Conservation (phyloP, 2,797 vertebrate species). For the Triplophysa bombifrons region DNA sequence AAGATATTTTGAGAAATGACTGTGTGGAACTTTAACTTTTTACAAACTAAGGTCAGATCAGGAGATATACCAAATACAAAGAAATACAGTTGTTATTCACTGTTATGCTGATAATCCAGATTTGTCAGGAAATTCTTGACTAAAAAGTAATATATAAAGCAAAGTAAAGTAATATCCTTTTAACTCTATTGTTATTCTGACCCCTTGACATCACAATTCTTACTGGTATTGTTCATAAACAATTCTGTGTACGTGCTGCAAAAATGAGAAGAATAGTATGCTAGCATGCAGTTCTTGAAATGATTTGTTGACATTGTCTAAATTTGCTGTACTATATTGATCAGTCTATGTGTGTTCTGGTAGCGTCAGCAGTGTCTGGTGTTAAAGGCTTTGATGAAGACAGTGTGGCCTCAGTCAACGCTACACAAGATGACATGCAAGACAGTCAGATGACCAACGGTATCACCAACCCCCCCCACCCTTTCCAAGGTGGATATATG, state of each 20-base stretch:
- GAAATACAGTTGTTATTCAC: no score
- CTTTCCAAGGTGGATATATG: slow-evolving; percentile 92
- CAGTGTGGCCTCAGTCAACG: slow-evolving; percentile 92
- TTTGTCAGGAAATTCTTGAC: no score
- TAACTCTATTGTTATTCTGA: no score
- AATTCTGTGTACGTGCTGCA: neutral
- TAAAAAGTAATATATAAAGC: no score
- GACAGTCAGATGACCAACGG: slow-evolving; percentile 90
- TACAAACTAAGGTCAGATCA: no score
- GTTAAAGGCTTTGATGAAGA: slow-evolving; percentile 96
- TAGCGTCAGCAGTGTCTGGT: slow-evolving; percentile 80
- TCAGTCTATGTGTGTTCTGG: slow-evolving; percentile 30
- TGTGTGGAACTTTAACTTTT: no score
- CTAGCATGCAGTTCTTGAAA: neutral
- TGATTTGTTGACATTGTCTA: neutral
- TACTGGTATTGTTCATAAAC: no score
- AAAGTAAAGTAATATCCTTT: no score
- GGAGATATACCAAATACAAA: no score
- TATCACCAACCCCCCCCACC: slow-evolving; percentile 78
- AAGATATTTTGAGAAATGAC: no score
- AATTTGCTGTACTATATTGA: slow-evolving; percentile 34
- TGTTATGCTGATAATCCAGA: no score
- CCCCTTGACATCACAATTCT: no score
- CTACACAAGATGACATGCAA: slow-evolving; percentile 91
- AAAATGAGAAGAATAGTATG: neutral